Percentiles rank a stretch among this genome's conserved stretches.
These are phyloP conservation scores for Hemithea aestivaria DNA, from an alignment of 2,888 invertebrate genomes.

Conservation along the genomic window DNA sequence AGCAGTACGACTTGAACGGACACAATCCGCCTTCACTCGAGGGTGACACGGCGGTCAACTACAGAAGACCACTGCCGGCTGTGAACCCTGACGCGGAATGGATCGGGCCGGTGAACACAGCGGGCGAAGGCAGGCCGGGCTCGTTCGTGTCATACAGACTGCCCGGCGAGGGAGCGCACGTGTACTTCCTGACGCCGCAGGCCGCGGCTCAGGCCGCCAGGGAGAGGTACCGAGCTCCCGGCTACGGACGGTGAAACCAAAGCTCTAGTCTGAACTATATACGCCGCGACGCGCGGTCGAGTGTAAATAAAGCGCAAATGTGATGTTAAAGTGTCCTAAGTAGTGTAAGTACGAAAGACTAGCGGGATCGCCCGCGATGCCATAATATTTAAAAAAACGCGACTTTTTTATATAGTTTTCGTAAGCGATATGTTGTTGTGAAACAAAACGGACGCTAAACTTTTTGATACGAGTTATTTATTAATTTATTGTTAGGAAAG, in stretches of 20 bases:
- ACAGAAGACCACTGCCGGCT: conserved; percentile 76
- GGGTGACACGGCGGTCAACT: conserved; percentile 78
- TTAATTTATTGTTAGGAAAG: conserved; percentile 72
- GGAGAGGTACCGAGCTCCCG: conserved; percentile 59
- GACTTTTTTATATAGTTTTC: conserved; percentile 30
- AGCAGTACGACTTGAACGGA: conserved; percentile 64
- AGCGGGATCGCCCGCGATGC: conserved; percentile 68
- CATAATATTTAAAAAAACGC: conserved; percentile 69
- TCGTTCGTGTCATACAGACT: conserved; percentile 85
- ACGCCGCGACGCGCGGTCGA: conserved; percentile 46
- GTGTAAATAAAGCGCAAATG: conserved; percentile 78
- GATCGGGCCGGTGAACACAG: conserved; percentile 70
- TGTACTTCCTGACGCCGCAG: conserved; percentile 88
- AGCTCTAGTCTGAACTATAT: conserved; percentile 72
- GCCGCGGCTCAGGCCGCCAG: conserved; percentile 58
- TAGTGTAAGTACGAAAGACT: conserved; percentile 70
- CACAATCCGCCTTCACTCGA: conserved; percentile 45
- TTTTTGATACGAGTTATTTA: conserved; percentile 61
- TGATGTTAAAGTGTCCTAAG: conserved; percentile 78
- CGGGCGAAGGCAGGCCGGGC: conserved; percentile 72
- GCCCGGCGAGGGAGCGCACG: conserved; percentile 88
- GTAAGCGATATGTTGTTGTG: conserved; percentile 43
- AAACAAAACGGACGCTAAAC: conserved; percentile 51
- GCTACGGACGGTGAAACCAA: conserved; percentile 74
- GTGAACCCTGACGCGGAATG: conserved; percentile 81